phyloP scores from a whole-genome alignment of 37 sponge, comb jelly and placozoan species.

The Oopsacas minuta region DNA sequence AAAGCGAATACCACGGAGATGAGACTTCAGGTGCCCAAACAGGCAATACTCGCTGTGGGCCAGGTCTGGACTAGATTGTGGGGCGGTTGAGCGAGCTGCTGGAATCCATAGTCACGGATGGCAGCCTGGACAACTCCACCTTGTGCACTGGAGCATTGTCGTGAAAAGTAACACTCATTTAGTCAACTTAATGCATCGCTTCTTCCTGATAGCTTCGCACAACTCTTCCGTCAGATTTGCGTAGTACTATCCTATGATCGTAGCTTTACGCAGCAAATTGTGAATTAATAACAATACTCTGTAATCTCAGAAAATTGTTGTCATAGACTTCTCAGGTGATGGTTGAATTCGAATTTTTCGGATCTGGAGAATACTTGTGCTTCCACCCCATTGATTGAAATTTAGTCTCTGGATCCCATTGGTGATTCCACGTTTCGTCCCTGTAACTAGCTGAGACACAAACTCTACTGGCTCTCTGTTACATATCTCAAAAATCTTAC shows the following conservation, averaged over 20 bases:
- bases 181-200: neutral
- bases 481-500: neutral
- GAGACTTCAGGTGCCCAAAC: neutral
- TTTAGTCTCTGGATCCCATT: neutral
- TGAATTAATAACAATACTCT: neutral
- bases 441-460: neutral
- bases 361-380: neutral
- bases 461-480: neutral
- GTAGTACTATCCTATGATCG: neutral
- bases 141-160: neutral
- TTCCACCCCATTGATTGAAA: neutral
- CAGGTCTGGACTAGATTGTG: neutral
- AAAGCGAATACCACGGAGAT: constrained; percentile 8
- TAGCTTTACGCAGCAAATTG: neutral
- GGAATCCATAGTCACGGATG: neutral
- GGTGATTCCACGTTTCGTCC: neutral
- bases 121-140: neutral
- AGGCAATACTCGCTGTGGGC: neutral
- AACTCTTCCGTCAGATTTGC: neutral
- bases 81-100: constrained; percentile 18
- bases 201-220: neutral
- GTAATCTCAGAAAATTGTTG: neutral
- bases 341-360: neutral
- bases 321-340: neutral
- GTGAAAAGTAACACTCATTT: neutral